These are phyloP conservation scores for Anoplopoma fimbria DNA, from an alignment of 2,113 vertebrate species.

Conservation along the genomic window DNA sequence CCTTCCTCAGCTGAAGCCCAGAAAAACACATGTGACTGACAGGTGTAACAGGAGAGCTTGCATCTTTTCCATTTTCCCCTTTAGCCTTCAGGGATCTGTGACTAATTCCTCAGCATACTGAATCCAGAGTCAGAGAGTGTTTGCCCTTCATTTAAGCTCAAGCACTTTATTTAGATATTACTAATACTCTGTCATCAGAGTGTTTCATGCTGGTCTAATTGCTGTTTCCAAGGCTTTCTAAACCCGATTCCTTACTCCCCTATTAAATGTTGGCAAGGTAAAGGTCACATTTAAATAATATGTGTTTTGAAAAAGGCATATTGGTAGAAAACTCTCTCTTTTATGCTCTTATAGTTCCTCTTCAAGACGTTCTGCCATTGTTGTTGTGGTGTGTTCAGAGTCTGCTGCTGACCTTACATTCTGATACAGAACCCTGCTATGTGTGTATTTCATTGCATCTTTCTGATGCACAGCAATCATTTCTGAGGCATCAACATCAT, in stretches of 20 bases:
- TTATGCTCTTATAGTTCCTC: not conserved
- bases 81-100: slow-evolving; percentile 27
- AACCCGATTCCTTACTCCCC: not conserved
- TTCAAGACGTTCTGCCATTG: not conserved
- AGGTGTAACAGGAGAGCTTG: slow-evolving; percentile 23
- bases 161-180: slow-evolving; percentile 50
- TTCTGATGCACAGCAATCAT: not conserved
- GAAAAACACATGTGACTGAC: slow-evolving; percentile 47
- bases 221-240: not conserved
- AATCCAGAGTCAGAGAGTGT: slow-evolving; percentile 41
- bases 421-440: not conserved
- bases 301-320: not conserved
- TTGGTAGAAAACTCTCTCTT: not conserved
- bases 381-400: not conserved
- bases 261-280: not conserved
- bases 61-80: slow-evolving; percentile 40
- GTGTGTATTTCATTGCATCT: not conserved
- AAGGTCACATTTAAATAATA: not conserved
- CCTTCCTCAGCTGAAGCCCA: slow-evolving; percentile 23
- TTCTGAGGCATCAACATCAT: not conserved
- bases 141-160: not conserved
- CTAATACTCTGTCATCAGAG: not conserved
- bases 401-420: not conserved
- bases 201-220: not conserved
- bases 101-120: slow-evolving; percentile 20